Base-by-base conservation (phyloP, 2,888 invertebrate genomes). In the Andrena fulva region DNA sequence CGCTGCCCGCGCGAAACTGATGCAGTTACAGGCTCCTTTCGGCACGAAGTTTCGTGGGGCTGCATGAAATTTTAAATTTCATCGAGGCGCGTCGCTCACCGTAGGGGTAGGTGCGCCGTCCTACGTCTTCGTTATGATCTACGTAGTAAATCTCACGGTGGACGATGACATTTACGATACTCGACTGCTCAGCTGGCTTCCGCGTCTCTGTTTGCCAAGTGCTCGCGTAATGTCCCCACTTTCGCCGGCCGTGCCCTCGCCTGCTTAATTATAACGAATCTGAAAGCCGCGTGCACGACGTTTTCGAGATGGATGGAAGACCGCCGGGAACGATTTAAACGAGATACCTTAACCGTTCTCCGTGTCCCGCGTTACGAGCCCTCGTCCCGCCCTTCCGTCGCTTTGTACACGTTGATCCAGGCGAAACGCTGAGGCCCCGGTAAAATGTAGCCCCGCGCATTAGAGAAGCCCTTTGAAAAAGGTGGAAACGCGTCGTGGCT, bases 391-490 rank as follows among this genome's bases (percentile, higher is more conserved):
- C 20, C 56, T 31, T 10, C 35, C n/a, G 20, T 42, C 16, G 63
- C 52, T 10, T 7, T 42, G 33, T 50, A 16, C 50, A 54, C 56
- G 82, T 62, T 68, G 82, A 82, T 82, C 67, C 56, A 24, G 27
- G 16, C 56, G 69, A n/a, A 12, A 20, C 20, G 27, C 24, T 29
- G 16, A 16, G 70, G 56, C 70, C 12, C 48, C 48, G 16, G 31
- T 33, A 29, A 27, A 68, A 71, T 31, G 62, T 76, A 54, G 66
- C 48, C 10, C 42, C 24, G 64, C 42, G 70, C 82, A 35, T 75
- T 71, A 63, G 67, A 56, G 33, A 7, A 52, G 10, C 56, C 66
- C 63, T 83, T 70, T 68, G 54, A 70, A 67, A 77, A 77, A 52
- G 72, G 24, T 63, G 31, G 33, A 63, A 35, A 54, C 83, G 56